Evolutionary conservation across 2,888 invertebrate species (phyloP), one percentile per base, ranked within the genome.

Genomic region (Orthosia incerta): DNA sequence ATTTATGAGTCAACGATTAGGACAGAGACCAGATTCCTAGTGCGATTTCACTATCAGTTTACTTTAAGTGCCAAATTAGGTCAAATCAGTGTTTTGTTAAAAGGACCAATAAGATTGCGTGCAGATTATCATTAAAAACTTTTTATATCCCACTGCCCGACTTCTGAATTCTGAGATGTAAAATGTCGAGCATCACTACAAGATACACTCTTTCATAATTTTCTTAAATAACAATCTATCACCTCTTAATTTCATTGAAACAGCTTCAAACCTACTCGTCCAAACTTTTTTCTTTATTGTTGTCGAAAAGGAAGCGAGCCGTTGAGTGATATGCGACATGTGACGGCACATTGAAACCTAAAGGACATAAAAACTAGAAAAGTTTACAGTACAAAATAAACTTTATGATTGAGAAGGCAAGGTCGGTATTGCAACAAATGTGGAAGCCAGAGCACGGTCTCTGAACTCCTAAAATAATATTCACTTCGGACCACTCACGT

Each of bases 401-500:
- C 94, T 91, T 87, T 94, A 93, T 84, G 80, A 78, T 83, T 84
- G 80, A 80, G 82, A 56, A 31, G 62, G 87, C 90, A 94, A 92
- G 92, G 92, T 91, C 87, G 90, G 87, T 87, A 88, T 87, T 86
- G 84, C 85, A 87, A 81, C 86, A 85, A 73, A 74, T 79, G 72
- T 74, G 76, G 77, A 69, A 83, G 87, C 82, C 83, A 77, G 80
- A 86, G 90, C 84, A 88, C 94, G 92, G 94, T 93, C 94, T 95
- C 91, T 94, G 94, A 95, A 95, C 95, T 95, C 95, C 93, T 95
- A 95, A 95, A 96, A 95, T 95, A 95, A 95, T 95, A 95, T 95
- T 95, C 94, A 95, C 95, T 93, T 94, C 91, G 91, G 93, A 91
- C 88, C 94, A 94, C 95, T 92, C 92, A 92, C 92, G 87, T 90